phyloP scores from a whole-genome alignment of 2,113 vertebrate genomes.

The Electrona antarctica region DNA sequence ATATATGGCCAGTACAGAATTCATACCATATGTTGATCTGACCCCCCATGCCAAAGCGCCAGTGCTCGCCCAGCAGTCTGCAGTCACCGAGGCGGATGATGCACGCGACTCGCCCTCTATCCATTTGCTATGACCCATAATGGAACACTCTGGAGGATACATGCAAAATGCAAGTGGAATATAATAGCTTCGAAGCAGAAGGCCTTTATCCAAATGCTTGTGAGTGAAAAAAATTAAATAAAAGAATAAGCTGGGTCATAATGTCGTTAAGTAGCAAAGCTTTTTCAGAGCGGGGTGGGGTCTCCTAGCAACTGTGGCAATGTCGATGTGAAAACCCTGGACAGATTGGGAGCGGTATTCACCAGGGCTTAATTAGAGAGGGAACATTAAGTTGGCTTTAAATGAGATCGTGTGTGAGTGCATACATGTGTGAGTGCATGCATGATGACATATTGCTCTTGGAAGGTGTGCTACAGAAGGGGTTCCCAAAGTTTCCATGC shows the following conservation, averaged over 20 bases:
- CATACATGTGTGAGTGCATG: background rate
- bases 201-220: constrained; percentile 35
- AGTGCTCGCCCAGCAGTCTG: too few species aligned
- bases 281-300: constrained; percentile 24
- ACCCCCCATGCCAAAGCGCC: too few species aligned
- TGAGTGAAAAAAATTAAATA: constrained; percentile 53
- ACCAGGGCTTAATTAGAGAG: constrained; percentile 57
- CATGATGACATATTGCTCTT: background rate
- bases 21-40: too few species aligned
- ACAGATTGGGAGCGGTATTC: constrained; percentile 38
- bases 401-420: constrained; percentile 31
- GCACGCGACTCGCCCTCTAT: background rate
- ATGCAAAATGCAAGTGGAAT: constrained; percentile 36
- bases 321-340: constrained; percentile 18
- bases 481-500: too few species aligned
- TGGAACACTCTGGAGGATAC: constrained; percentile 19
- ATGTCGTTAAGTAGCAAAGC: constrained; percentile 28
- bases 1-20: too few species aligned
- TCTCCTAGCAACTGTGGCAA: constrained; percentile 65
- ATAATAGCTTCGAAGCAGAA: constrained; percentile 11
- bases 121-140: constrained; percentile 27
- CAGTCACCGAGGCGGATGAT: too few species aligned
- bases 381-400: constrained; percentile 53
- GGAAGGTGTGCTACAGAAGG: too few species aligned
- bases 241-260: constrained; percentile 34